Evolutionary conservation across 2,888 invertebrate species (phyloP).

Genomic region (Macropis europaea): DNA sequence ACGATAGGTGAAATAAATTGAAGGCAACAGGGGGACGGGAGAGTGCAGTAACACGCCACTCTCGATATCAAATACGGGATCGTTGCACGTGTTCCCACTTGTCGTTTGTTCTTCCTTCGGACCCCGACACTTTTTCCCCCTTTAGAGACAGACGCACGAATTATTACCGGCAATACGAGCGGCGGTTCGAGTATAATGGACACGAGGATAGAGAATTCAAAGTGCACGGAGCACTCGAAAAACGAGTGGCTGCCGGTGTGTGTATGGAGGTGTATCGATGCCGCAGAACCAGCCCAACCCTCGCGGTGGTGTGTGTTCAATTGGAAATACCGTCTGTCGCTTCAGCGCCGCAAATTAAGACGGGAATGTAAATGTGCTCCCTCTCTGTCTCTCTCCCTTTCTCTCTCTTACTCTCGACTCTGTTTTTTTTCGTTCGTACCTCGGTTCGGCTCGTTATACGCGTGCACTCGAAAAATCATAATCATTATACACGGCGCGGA

Average conservation of each 20-base stretch:
- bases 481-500: neutral
- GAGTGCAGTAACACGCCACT: constrained; percentile 18
- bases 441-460: constrained; percentile 9
- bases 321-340: constrained; percentile 53
- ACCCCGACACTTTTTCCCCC: constrained; percentile 48
- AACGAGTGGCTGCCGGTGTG: constrained; percentile 40
- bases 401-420: no score
- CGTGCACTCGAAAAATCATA: constrained; percentile 29
- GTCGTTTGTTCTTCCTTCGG: constrained; percentile 51
- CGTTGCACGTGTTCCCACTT: constrained; percentile 57
- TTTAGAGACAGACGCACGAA: constrained; percentile 52
- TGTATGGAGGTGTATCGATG: constrained; percentile 41
- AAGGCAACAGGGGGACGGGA: constrained; percentile 22
- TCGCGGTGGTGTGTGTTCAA: constrained; percentile 41
- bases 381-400: constrained; percentile 14
- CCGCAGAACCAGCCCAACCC: constrained; percentile 18
- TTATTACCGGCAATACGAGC: constrained; percentile 55
- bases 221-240: constrained; percentile 50
- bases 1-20: constrained; percentile 40
- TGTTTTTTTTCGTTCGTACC: neutral
- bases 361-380: constrained; percentile 37
- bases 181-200: constrained; percentile 56
- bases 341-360: constrained; percentile 47
- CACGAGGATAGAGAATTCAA: constrained; percentile 47
- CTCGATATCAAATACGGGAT: constrained; percentile 51